Base-by-base conservation (phyloP, 2,113 vertebrate genomes). In the Phoxinus phoxinus region DNA sequence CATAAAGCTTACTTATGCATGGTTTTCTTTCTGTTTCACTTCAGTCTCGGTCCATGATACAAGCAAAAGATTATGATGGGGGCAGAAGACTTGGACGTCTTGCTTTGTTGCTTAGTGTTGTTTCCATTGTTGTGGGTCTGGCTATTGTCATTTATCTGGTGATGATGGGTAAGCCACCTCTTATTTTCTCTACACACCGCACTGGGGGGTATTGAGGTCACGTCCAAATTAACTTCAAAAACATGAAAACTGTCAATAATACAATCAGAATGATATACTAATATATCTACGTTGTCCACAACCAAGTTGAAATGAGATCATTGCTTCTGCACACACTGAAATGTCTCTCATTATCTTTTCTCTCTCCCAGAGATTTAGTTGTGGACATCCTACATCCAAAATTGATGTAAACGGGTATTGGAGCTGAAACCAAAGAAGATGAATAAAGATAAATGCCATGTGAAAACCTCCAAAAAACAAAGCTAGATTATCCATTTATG, bases 21-120 rank as follows among this genome's bases (percentile, higher is more conserved):
- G 76, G 58, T 13, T 58, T 61, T n/a, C 53, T 30, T 10, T 51
- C 41, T 46, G 35, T 41, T 71, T 19, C 59, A 10, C 12, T 4
- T 27, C 92, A 97, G 96, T 95, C 96, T 0, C 93, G 96, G 87
- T 95, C 96, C 84, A 96, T 96, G 0, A 88, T 92, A 61, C 95
- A 96, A 81, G 94, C 95, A 79, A 95, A 95, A 32, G 95, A 97
- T 84, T 6, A 89, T 84, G 96, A 97, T 0, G 96, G 96, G 1
- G 96, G 95, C 25, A 93, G 93, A 87, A 92, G 95, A 81, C 94
- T 97, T 2, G 96, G 96, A 7, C 95, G 92, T 72, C 92, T 96
- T 89, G 95, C 96, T 75, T 92, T 96, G 82, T 91, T 95, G 86
- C 94, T 97, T 85, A 96, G 96, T 90, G 88, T 96, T 37, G 91